Conservation (phyloP, 1,140 invertebrate genomes). For the Pogonomyrmex californicus region DNA sequence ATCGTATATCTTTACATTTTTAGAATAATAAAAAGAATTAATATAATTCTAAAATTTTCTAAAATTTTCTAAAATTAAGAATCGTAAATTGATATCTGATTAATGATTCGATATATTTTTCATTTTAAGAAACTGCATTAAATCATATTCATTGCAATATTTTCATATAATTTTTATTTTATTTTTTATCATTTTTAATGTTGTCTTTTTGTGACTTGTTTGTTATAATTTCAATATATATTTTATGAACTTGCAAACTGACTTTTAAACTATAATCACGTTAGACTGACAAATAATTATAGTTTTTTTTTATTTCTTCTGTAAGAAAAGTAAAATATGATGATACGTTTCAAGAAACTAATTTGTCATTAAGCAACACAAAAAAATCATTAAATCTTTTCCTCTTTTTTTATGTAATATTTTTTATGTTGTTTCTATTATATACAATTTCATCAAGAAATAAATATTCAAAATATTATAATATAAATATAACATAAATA, state of each 20-base stretch:
- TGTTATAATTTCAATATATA: background rate
- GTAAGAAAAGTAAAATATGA: background rate
- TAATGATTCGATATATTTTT: background rate
- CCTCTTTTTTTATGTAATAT: background rate
- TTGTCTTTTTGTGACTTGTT: background rate
- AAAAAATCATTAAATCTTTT: background rate
- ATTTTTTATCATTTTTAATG: background rate
- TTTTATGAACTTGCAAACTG: background rate
- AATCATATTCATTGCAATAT: background rate
- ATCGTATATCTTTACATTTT: background rate
- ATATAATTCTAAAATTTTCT: background rate
- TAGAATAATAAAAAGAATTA: background rate
- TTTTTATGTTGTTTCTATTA: background rate
- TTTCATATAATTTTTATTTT: background rate
- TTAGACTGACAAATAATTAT: background rate
- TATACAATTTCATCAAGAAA: background rate
- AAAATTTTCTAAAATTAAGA: background rate
- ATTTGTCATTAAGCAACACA: background rate
- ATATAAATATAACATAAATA: too few relatives aligned
- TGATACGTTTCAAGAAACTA: background rate
- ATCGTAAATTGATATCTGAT: background rate
- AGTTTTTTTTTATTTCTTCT: background rate
- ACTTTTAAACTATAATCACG: background rate
- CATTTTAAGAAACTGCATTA: background rate
- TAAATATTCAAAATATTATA: background rate